Conservation (phyloP, 92 coral and sea anemone genomes). For the Parazoanthus darwini region DNA sequence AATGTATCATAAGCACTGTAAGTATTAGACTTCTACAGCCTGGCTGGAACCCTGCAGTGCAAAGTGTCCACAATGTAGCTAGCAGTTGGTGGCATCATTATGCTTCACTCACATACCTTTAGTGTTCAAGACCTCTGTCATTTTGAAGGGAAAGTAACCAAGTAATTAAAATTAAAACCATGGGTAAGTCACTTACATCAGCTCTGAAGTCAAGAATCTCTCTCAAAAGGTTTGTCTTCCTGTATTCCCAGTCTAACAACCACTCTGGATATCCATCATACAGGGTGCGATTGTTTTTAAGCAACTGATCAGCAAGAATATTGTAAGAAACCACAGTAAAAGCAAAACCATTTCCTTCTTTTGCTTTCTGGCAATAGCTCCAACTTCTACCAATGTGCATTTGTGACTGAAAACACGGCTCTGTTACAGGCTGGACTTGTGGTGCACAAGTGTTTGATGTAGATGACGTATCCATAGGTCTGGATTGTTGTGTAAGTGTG, state of each 20-base stretch:
- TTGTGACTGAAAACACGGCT: slow-evolving; percentile 37
- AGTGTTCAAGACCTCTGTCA: too few relatives aligned
- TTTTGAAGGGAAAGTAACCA: too few relatives aligned
- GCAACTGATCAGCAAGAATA: slow-evolving; percentile 79
- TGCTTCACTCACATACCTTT: too few relatives aligned
- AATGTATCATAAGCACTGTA: too few relatives aligned
- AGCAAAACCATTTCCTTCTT: slow-evolving; percentile 41
- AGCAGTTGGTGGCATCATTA: too few relatives aligned
- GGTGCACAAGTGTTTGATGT: background rate
- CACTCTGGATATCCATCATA: slow-evolving; percentile 66
- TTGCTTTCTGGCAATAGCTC: slow-evolving; percentile 34
- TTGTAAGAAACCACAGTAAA: slow-evolving; percentile 87
- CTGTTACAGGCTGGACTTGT: background rate
- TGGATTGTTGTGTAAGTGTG: background rate
- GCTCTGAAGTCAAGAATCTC: slow-evolving; percentile 82
- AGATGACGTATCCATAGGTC: background rate
- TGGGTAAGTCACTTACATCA: slow-evolving; percentile 71
- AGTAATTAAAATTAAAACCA: background rate
- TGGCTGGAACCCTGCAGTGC: too few relatives aligned
- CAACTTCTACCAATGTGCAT: slow-evolving; percentile 46
- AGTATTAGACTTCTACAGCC: too few relatives aligned
- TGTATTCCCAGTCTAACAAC: slow-evolving; percentile 87
- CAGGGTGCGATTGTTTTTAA: slow-evolving; percentile 61
- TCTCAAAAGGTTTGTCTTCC: slow-evolving; percentile 75
- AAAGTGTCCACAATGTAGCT: too few relatives aligned